Base-by-base conservation (phyloP, 2,888 invertebrate species). In the Tipula lateralis region DNA sequence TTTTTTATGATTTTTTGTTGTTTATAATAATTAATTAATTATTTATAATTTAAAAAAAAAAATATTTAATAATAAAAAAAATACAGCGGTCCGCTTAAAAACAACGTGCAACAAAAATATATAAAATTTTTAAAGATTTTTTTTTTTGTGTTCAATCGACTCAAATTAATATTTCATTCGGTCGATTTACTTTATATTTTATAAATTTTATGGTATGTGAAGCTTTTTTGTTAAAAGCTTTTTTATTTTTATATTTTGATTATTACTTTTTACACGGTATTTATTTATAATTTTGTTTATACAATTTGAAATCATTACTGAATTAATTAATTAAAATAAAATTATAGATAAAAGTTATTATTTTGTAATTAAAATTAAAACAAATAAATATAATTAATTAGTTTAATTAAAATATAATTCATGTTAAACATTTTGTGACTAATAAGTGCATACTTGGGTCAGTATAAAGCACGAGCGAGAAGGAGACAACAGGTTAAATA, bases 31-130 rank as follows among this genome's bases (percentile, higher is more conserved):
- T 66, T 66, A 66, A 66, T 66, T 66, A 66, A 81, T 84, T 84
- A 5, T 81, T 16, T 83, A 34, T 83, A 80, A 84, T 66, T 85
- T 85, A 36, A 29, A 30, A 36, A 84, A 85, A n/a, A 81, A 83
- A 30, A 83, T n/a, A 84, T 44, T 85, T 84, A 29, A 81, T 80
- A 80, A 29, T 84, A 84, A 84, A 50, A 82, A 85, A 44, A 85
- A 92, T 91, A 94, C 93, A 93, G 93, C 93, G 93, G 93, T 86
- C 92, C 92, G 93, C 93, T 93, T 93, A 93, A 93, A 84, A 92
- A 92, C 92, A 92, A 93, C 93, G 93, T 94, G 94, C 93, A 93
- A 93, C 93, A 93, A 93, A 93, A 92, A 92, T 66, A 92, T 92
- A 92, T 92, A 92, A 92, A 92, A 92, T 92, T 92, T 92, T 29